Evolutionary conservation across 2,797 vertebrate genomes (phyloP), one percentile per base, ranked within the genome.

Genomic region (Trachurus trachurus): DNA sequence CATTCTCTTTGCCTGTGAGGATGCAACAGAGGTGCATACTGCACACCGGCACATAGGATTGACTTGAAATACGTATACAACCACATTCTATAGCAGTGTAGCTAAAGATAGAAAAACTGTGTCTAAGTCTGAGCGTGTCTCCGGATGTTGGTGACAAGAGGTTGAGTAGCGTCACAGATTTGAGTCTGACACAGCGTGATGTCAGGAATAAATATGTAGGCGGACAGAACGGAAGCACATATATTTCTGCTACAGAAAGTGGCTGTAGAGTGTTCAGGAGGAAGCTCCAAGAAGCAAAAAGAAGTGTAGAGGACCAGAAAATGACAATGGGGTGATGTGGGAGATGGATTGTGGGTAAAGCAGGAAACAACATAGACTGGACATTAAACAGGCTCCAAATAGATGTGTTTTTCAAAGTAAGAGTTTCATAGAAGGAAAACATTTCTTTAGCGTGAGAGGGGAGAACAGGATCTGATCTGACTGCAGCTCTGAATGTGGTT

Each of bases 51-150:
- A 52, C 29, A 58, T 56, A 44, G 59, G 75, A 76, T 57, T 57
- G 10, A 26, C 15, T 47, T 80, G 77, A 34, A 77, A 59, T 26
- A 65, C 47, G 47, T 70, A 66, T 47, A 68, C 42, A 22, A 37
- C 22, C 26, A 37, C 2, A 21, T 68, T 65, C 53, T 21, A 40
- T 65, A 39, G 45, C 66, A 44, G 6, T 58, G 74, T 10, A 29
- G 74, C 75, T 92, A 92, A 92, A 89, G 85, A 89, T 71, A 62
- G 73, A 66, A 81, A 84, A 88, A 76, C 59, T 70, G 54, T 78
- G 79, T 80, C 74, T 74, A 16, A 9, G 12, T 73, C 65, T 57
- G 83, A 82, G 87, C 83, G 81, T 37, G 67, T 81, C 54, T 83
- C 73, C 42, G 53, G 73, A 17, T 56, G 71, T 81, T 29, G 66